phyloP scores from a whole-genome alignment of 2,888 invertebrate species.

The Dolichopus griseipennis region DNA sequence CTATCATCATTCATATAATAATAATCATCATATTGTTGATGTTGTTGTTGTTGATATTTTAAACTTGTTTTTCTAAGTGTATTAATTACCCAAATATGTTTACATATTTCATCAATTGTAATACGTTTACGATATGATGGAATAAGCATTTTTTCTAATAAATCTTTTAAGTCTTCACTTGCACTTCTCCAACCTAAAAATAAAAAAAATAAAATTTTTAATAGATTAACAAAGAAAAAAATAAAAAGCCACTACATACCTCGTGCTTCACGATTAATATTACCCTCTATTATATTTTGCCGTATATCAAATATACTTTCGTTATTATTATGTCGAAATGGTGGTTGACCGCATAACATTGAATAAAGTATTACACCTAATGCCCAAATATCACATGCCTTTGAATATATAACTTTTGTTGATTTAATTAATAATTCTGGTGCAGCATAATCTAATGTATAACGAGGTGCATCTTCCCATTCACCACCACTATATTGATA shows the following conservation, averaged over 20 bases:
- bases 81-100: conserved; percentile 8
- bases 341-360: conserved; percentile 73
- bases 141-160: conserved; percentile 13
- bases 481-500: conserved; percentile 22
- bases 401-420: conserved; percentile 56
- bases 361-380: conserved; percentile 77
- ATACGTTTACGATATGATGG: conserved; percentile 11
- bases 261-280: neutral
- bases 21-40: conserved; percentile 5
- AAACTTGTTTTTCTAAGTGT: neutral
- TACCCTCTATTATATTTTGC: conserved; percentile 1
- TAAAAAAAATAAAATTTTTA: neutral
- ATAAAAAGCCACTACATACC: no score
- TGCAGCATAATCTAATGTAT: conserved; percentile 80
- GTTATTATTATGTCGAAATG: conserved; percentile 50
- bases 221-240: neutral
- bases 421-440: conserved; percentile 70
- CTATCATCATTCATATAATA: neutral
- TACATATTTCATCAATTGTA: conserved; percentile 14
- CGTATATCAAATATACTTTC: conserved; percentile 23
- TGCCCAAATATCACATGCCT: conserved; percentile 93
- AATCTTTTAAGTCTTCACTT: conserved; percentile 12
- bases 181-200: conserved; percentile 11
- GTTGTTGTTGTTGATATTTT: conserved; percentile 29
- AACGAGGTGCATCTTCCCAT: conserved; percentile 64